These are phyloP conservation scores for Apteryx owenii DNA, from an alignment of 2,113 vertebrate genomes.

Conservation along the genomic window DNA sequence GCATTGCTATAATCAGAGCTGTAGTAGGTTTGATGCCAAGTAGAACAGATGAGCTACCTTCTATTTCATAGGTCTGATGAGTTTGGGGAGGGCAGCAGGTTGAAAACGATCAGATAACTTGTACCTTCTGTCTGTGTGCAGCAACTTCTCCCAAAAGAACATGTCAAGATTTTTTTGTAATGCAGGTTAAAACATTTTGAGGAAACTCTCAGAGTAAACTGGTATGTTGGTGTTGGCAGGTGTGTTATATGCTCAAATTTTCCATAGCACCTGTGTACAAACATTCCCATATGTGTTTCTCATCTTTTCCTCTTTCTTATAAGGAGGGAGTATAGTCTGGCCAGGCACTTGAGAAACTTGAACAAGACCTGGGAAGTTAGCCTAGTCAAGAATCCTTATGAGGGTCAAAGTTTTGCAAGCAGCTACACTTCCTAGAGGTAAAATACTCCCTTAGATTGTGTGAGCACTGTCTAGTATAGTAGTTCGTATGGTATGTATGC, in stretches of 20 bases:
- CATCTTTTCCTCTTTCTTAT: neutral
- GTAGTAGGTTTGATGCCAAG: neutral
- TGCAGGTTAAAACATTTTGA: neutral
- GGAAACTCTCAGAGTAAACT: neutral
- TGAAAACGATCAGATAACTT: neutral
- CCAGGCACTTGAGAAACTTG: neutral
- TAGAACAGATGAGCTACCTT: neutral
- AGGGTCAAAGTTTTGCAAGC: neutral
- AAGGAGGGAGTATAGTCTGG: neutral
- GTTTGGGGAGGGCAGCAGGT: neutral
- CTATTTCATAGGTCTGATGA: neutral
- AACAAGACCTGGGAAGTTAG: neutral
- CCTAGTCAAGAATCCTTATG: neutral
- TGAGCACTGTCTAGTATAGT: neutral
- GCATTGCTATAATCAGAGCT: neutral
- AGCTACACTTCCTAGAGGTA: neutral
- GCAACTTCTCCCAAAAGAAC: neutral
- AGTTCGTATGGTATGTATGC: fast-evolving
- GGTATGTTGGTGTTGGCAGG: neutral
- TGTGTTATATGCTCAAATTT: neutral
- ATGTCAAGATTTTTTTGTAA: neutral
- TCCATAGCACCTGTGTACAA: neutral
- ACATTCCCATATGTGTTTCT: neutral
- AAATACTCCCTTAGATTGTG: neutral
- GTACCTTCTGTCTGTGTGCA: neutral